A percentile compares a stretch with the other conserved stretches of the same genome.
These are phyloP conservation scores for Scaptomyza montana DNA, from an alignment of 1,140 invertebrate genomes.

Conservation along the genomic window DNA sequence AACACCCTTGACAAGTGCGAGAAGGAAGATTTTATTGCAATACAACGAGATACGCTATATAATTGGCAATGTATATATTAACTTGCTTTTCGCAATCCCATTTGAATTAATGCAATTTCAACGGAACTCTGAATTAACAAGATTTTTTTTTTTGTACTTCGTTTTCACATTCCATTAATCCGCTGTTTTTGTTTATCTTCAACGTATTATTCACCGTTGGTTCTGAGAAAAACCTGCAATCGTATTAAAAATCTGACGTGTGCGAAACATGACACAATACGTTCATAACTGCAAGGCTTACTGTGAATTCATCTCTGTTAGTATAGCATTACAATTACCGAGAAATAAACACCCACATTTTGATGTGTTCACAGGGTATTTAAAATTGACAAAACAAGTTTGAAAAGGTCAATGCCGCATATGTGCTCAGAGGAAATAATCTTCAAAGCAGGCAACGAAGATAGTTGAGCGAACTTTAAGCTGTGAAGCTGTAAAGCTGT, in stretches of 20 bases:
- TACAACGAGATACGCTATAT: background rate
- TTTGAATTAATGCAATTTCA: background rate
- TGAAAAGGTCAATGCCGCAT: slow-evolving; percentile 35
- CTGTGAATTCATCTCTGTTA: too few relatives aligned
- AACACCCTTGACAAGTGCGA: background rate
- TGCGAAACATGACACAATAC: background rate
- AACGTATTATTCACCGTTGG: background rate
- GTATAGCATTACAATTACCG: background rate
- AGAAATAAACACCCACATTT: background rate
- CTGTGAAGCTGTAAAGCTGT: slow-evolving; percentile 17
- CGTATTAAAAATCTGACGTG: background rate
- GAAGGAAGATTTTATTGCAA: background rate
- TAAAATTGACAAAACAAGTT: slow-evolving; percentile 27
- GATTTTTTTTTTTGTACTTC: background rate
- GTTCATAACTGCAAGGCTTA: background rate
- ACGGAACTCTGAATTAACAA: background rate
- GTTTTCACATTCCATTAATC: background rate
- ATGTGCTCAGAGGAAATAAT: slow-evolving; percentile 29
- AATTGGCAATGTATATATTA: background rate
- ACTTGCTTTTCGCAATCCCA: background rate
- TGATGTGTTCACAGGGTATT: slow-evolving; percentile 11
- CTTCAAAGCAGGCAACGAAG: slow-evolving; percentile 14
- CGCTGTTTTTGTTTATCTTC: background rate
- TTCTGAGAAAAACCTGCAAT: background rate
- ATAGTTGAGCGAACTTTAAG: slow-evolving; percentile 9